phyloP scores from a whole-genome alignment of 2,113 vertebrate species.

The Chlamydotis undulata region DNA sequence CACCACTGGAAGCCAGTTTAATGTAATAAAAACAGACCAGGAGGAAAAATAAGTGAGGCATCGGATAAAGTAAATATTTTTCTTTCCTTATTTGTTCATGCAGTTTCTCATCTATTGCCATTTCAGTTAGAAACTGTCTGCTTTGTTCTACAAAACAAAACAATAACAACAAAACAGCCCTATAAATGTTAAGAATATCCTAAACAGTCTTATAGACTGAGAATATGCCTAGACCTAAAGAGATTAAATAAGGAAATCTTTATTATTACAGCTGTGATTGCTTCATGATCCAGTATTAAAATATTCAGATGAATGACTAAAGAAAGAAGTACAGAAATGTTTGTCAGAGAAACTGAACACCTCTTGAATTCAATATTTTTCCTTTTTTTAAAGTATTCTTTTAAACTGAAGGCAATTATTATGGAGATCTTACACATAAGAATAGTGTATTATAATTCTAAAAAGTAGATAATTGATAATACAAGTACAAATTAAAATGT shows the following conservation, averaged over 20 bases:
- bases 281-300: background rate
- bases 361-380: background rate
- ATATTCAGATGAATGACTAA: background rate
- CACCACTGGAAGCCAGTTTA: background rate
- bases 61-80: background rate
- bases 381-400: background rate
- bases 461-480: background rate
- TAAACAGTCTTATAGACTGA: background rate
- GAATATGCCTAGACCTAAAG: background rate
- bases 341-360: background rate
- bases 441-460: background rate
- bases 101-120: background rate
- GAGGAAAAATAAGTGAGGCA: background rate
- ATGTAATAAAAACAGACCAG: background rate
- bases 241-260: background rate
- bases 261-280: background rate
- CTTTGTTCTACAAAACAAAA: background rate
- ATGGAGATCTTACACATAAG: background rate
- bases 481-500: background rate
- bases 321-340: background rate
- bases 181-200: background rate
- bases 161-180: background rate
- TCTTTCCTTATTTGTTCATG: background rate
- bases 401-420: background rate
- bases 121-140: background rate